Base-by-base conservation (phyloP, 2,888 invertebrate genomes). In the Lingula anatina region DNA sequence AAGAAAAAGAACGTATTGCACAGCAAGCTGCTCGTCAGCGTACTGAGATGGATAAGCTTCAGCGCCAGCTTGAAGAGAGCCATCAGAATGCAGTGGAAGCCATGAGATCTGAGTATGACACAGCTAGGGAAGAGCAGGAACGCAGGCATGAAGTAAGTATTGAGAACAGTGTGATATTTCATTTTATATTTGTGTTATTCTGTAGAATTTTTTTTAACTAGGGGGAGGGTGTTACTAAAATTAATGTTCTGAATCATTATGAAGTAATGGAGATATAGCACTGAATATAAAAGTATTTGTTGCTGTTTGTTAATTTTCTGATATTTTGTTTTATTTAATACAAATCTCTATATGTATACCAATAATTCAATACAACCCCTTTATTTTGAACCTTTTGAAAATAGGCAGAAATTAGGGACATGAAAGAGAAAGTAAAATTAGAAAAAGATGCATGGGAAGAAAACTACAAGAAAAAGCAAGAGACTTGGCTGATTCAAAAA, bases 341-440 rank as follows among this genome's bases (percentile, higher is more conserved):
- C n/a, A n/a, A n/a, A n/a, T n/a, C n/a, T n/a, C n/a, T n/a, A n/a
- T n/a, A n/a, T n/a, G n/a, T n/a, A n/a, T n/a, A n/a, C n/a, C n/a
- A n/a, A n/a, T n/a, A n/a, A n/a, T n/a, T n/a, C n/a, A n/a, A n/a
- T n/a, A n/a, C n/a, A n/a, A n/a, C n/a, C n/a, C n/a, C n/a, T n/a
- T n/a, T n/a, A n/a, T n/a, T n/a, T n/a, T n/a, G n/a, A n/a, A n/a
- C n/a, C n/a, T n/a, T n/a, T n/a, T n/a, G n/a, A n/a, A n/a, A n/a
- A n/a, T n/a, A n/a, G n/a, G n/a, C n/a, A n/a, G n/a, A n/a, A n/a
- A n/a, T n/a, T n/a, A n/a, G 64, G 65, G 42, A 65, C 71, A 0
- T 77, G 76, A 76, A 73, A 75, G 54, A 72, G 73, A 54, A 76
- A 76, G 50, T 72, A 71, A 51, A 64, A 70, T 58, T n/a, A n/a